Percentiles rank a stretch among this genome's conserved stretches.
Evolutionary conservation across 2,888 invertebrate species (phyloP).

Genomic region (Meteorus cinctellus): DNA sequence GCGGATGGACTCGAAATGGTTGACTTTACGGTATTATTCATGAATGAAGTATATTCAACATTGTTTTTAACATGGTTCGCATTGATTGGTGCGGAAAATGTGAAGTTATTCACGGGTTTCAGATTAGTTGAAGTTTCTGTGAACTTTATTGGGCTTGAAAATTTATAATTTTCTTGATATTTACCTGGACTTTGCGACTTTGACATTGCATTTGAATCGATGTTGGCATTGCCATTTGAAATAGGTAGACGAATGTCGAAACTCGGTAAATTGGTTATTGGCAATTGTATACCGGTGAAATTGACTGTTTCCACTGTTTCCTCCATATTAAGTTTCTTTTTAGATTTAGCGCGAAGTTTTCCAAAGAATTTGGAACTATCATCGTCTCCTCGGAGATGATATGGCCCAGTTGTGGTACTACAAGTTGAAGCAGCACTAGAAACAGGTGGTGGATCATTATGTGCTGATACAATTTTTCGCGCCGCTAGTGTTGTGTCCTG

Average conservation of each 20-base stretch:
- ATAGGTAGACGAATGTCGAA: constrained; percentile 75
- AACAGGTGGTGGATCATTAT: constrained; percentile 53
- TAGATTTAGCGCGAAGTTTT: constrained; percentile 72
- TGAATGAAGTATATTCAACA: constrained; percentile 43
- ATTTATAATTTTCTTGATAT: constrained; percentile 58
- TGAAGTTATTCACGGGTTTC: constrained; percentile 75
- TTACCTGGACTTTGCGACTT: constrained; percentile 9
- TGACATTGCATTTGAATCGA: constrained; percentile 25
- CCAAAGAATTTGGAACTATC: constrained; percentile 70
- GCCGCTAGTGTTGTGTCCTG: constrained; percentile 79
- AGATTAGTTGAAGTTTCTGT: constrained; percentile 71
- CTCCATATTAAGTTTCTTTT: constrained; percentile 66
- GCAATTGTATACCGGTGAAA: constrained; percentile 75
- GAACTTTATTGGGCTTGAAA: constrained; percentile 74
- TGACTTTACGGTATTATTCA: constrained; percentile 41
- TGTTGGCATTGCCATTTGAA: constrained; percentile 49
- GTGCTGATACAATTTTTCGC: constrained; percentile 76
- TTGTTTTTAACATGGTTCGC: constrained; percentile 56
- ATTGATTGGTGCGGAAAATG: constrained; percentile 76
- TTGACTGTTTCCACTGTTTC: constrained; percentile 73
- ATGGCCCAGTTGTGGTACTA: constrained; percentile 44
- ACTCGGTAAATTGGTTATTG: constrained; percentile 77
- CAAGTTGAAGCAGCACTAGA: neutral
- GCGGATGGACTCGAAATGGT: constrained; percentile 39
- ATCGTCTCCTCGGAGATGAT: constrained; percentile 66